Evolutionary conservation across 2,113 vertebrate species (phyloP).

Genomic region (Ceyx melanurus): DNA sequence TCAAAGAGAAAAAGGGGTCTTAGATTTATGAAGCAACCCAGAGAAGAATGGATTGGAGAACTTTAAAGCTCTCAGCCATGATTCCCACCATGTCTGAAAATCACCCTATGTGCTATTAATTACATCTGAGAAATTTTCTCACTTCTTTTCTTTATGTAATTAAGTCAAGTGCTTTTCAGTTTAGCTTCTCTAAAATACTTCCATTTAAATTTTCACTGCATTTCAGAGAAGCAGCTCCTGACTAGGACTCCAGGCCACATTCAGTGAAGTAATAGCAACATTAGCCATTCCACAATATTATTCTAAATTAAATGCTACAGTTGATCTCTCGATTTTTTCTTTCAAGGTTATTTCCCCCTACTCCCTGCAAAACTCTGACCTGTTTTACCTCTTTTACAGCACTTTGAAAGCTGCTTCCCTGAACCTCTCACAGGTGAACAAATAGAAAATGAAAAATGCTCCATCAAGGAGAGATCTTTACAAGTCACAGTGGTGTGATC

Average conservation of each 20-base stretch:
- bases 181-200: not conserved
- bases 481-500: not conserved
- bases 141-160: not conserved
- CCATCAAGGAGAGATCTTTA: not conserved
- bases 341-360: not conserved
- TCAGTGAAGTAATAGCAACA: not conserved
- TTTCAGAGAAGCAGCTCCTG: not conserved
- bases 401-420: not conserved
- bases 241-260: not conserved
- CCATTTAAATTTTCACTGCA: not conserved
- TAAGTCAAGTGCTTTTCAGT: not conserved
- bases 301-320: not conserved
- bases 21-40: not conserved
- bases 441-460: constrained; percentile 4
- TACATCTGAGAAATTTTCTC: not conserved
- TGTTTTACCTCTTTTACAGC: not conserved
- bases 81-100: not conserved
- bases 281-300: not conserved
- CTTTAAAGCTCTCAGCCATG: not conserved
- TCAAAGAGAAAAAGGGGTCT: not conserved
- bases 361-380: not conserved
- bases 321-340: not conserved
- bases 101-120: not conserved
- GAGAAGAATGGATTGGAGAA: not conserved
- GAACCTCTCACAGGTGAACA: constrained; percentile 1